Conservation (phyloP, 2,888 invertebrate genomes). For the Cheiracanthium punctorium region DNA sequence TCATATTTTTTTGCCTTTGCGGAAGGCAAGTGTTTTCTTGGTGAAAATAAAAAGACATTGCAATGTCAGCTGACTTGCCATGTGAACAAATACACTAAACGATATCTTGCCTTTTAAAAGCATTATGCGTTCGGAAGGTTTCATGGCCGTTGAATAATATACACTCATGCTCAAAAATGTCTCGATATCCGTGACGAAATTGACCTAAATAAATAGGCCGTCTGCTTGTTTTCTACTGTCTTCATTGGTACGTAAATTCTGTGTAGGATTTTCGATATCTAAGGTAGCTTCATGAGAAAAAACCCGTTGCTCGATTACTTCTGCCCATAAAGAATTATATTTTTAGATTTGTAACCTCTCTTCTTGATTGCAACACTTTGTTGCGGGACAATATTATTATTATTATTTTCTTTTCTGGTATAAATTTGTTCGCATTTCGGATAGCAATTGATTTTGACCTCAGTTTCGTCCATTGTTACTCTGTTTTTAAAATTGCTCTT, state of each 20-base stretch:
- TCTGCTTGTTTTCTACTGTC: too few species aligned
- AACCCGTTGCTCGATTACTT: not conserved
- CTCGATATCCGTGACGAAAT: conserved; percentile 51
- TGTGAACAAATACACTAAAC: not conserved
- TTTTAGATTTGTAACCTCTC: not conserved
- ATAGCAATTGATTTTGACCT: not conserved
- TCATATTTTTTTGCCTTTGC: too few species aligned
- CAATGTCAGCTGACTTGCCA: not conserved
- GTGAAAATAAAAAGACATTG: too few species aligned
- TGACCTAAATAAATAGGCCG: conserved; percentile 59
- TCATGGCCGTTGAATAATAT: conserved; percentile 29
- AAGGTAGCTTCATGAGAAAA: not conserved
- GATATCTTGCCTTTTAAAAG: not conserved
- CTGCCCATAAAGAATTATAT: not conserved
- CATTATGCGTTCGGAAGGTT: conserved; percentile 5
- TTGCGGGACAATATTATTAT: not conserved
- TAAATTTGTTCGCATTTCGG: not conserved
- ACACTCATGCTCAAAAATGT: conserved; percentile 25
- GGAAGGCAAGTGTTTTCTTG: too few species aligned
- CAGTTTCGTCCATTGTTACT: not conserved
- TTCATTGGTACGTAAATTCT: not conserved
- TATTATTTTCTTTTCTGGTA: not conserved
- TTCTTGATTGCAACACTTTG: not conserved
- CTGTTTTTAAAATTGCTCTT: not conserved
- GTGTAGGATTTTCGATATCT: not conserved